Conservation (phyloP, 2,113 vertebrate species). For the Varanus salvator region DNA sequence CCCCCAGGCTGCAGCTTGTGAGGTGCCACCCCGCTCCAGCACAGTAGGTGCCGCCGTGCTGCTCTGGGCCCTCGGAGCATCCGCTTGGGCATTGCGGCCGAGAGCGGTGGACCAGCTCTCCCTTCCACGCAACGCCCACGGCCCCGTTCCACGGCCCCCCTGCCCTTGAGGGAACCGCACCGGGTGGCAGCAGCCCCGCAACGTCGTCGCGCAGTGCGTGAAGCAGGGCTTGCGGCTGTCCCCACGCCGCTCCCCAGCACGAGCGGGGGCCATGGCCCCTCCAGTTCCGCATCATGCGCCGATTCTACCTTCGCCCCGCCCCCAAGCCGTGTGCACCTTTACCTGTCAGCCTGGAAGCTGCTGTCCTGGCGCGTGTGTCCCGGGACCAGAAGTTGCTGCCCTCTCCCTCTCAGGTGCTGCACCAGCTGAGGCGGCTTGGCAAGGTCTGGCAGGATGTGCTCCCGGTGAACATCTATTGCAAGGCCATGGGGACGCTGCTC, state of each 20-base stretch:
- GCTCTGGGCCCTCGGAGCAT: background rate
- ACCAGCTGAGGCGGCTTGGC: constrained; percentile 92
- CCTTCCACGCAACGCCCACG: background rate
- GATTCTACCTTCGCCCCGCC: background rate
- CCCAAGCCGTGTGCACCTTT: background rate
- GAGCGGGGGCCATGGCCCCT: no score
- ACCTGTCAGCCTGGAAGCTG: no score
- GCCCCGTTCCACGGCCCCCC: no score
- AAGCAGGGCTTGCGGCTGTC: no score
- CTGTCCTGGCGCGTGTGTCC: background rate
- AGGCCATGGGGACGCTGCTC: constrained; percentile 92
- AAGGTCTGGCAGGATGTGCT: constrained; percentile 96
- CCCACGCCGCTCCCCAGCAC: no score
- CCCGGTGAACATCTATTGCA: constrained; percentile 92
- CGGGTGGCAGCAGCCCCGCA: no score
- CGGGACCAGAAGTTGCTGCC: background rate
- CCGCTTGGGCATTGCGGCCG: background rate
- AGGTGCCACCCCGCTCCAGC: no score
- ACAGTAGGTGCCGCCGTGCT: background rate
- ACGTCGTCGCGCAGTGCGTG: no score
- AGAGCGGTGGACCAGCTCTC: background rate
- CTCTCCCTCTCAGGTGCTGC: constrained; percentile 83
- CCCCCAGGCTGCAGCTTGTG: no score
- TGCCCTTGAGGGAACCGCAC: no score
- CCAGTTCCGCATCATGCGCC: no score